A percentile compares a stretch with the other conserved stretches of the same genome.
phyloP scores from a whole-genome alignment of 1,140 invertebrate genomes.

The Eupristina koningsbergeri region DNA sequence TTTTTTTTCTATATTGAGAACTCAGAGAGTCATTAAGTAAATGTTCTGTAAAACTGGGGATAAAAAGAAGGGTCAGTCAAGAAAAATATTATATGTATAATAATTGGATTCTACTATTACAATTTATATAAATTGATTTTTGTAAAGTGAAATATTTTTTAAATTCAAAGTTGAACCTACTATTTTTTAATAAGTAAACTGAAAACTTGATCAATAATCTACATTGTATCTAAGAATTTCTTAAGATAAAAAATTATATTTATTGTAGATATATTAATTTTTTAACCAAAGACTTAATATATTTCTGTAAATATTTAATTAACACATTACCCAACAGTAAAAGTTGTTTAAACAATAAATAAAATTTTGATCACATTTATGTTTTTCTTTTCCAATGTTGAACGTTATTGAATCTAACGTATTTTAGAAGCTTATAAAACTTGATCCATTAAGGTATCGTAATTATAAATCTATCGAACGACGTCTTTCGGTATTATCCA shows the following conservation, averaged over 20 bases:
- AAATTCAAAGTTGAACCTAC: neutral
- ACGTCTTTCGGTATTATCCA: conserved; percentile 4
- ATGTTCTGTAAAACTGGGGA: neutral
- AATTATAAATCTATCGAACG: conserved; percentile 30
- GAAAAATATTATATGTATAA: neutral
- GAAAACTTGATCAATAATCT: too few relatives aligned
- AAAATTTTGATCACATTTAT: neutral
- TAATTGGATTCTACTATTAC: neutral
- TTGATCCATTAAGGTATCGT: conserved; percentile 19
- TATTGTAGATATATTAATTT: too few relatives aligned
- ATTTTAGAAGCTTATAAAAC: neutral
- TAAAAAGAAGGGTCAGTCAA: neutral
- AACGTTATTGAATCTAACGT: neutral
- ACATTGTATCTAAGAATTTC: too few relatives aligned
- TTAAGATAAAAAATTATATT: too few relatives aligned
- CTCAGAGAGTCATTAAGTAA: neutral
- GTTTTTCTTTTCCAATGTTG: neutral
- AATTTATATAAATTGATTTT: neutral
- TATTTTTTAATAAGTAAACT: too few relatives aligned
- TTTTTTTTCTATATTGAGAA: too few relatives aligned
- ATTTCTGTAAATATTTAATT: too few relatives aligned
- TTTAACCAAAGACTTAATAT: too few relatives aligned
- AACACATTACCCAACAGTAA: too few relatives aligned
- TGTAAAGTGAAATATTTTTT: neutral
- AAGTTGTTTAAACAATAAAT: neutral